phyloP scores from a whole-genome alignment of 1,140 invertebrate species.

The Nymphalis io region DNA sequence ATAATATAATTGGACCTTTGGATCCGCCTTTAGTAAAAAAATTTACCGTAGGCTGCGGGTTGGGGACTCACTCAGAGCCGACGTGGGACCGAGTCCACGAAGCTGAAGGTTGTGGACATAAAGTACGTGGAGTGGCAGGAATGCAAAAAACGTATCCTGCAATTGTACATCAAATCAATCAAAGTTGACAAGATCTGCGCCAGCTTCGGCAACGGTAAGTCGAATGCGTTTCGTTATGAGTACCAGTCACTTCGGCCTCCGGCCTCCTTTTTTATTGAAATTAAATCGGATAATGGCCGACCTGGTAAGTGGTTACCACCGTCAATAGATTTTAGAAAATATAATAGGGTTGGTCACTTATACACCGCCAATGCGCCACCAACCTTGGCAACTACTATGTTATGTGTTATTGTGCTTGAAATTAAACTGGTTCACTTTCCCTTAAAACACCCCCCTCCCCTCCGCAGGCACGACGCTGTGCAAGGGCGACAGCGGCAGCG shows the following conservation, averaged over 20 bases:
- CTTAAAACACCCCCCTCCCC: not conserved
- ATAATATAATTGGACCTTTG: too few species aligned
- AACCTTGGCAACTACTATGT: too few species aligned
- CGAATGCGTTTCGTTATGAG: too few species aligned
- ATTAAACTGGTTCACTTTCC: not conserved
- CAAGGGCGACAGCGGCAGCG: conserved; percentile 68
- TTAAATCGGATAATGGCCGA: not conserved
- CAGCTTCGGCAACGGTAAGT: conserved; percentile 54
- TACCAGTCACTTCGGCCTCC: too few species aligned
- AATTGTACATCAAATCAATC: conserved; percentile 49
- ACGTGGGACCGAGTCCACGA: conserved; percentile 32
- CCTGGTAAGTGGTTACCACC: not conserved
- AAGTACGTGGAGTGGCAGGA: conserved; percentile 45
- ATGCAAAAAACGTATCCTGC: conserved; percentile 43
- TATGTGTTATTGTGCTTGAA: too few species aligned
- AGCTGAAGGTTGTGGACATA: conserved; percentile 52
- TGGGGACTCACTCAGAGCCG: conserved; percentile 55
- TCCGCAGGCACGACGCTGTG: conserved; percentile 56
- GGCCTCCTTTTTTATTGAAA: not conserved
- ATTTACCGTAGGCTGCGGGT: conserved; percentile 51
- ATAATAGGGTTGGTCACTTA: too few species aligned
- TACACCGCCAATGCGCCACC: too few species aligned
- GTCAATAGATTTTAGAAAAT: too few species aligned
- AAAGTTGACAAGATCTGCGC: conserved; percentile 66
- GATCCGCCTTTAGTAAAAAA: too few species aligned